Conservation (phyloP, 2,797 vertebrate species). For the Muraenolepis orangiensis region DNA sequence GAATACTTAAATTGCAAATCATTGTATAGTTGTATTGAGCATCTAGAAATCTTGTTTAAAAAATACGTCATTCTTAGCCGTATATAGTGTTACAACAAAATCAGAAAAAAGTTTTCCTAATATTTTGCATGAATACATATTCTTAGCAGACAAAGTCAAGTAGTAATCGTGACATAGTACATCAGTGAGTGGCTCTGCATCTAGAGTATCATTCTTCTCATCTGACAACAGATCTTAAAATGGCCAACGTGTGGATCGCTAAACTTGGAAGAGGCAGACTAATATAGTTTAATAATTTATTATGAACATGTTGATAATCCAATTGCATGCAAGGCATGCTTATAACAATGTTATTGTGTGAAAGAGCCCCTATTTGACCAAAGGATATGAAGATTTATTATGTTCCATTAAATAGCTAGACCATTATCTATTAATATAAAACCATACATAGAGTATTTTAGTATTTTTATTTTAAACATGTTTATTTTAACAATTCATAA, state of each 20-base stretch:
- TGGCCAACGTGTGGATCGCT: neutral
- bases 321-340: neutral
- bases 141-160: neutral
- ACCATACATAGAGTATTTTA: conserved; percentile 26
- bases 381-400: neutral
- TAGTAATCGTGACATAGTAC: neutral
- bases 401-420: neutral
- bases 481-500: conserved; percentile 53
- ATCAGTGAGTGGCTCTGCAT: neutral
- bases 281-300: neutral
- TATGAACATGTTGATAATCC: neutral
- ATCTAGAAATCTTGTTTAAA: neutral
- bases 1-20: neutral
- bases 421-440: neutral
- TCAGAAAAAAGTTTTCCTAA: neutral
- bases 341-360: neutral
- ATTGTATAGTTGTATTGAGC: neutral
- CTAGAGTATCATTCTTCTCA: neutral
- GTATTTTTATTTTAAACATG: no score
- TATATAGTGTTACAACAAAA: neutral
- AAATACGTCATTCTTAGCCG: neutral
- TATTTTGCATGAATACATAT: neutral
- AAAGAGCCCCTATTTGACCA: neutral
- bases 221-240: neutral
- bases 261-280: neutral